Base-by-base conservation (phyloP, 1,140 invertebrate species). In the Armadillidium nasatum region DNA sequence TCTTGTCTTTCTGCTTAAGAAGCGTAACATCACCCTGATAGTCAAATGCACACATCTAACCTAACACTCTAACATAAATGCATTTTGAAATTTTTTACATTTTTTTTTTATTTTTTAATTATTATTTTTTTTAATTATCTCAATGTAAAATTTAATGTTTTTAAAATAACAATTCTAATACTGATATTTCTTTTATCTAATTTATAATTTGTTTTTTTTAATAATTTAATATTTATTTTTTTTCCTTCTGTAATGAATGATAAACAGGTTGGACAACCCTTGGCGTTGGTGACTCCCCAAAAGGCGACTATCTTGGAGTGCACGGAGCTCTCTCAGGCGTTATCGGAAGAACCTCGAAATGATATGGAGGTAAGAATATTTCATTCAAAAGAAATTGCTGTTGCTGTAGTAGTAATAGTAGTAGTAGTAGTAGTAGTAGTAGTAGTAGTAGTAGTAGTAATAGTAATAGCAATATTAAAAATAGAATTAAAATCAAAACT, bases 251-350 rank as follows among this genome's bases (percentile, higher is more conserved):
- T 33, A 6, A 33, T n/a, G n/a, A 33, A 33, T 33, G 33, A 33
- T 1, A n/a, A 33, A 33, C 68, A 83, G 83, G 78, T 72, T 10
- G 82, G 82, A 22, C 83, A 83, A 71, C 79, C 80, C 11, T 82
- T 84, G 74, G 82, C 83, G 13, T 76, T 84, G n/a, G 82, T 82
- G 6, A 82, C 82, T 7, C 83, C 82, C 0, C 78, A 79, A 21
- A 82, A 80, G 73, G 81, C 80, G 9, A 75, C 72, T 13, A 74
- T 82, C 10, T 81, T 83, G 43, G 79, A 82, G 69, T 83, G 83
- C 73, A 82, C 81, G 0, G 83, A 84, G 78, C 80, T 83, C 10
- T 82, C 80, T 33, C 83, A 83, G 33, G 79, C 82, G 44, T 84
- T 82, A 71, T 83, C 82, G 0, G 82, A 79, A 60, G 77, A 81